Conservation (phyloP, 1,140 invertebrate genomes). For the Leptopilina clavipes region DNA sequence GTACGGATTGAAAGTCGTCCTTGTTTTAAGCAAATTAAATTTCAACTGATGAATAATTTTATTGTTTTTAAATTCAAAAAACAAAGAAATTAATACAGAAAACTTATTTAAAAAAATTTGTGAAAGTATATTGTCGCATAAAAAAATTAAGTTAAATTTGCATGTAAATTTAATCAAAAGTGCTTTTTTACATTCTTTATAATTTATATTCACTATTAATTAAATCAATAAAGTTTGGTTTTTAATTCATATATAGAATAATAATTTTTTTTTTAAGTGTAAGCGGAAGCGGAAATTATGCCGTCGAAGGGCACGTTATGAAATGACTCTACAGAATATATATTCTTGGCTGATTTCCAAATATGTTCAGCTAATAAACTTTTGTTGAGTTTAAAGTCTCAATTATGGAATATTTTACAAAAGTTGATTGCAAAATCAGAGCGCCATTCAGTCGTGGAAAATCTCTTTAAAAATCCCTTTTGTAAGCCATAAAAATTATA, state of each 20-base stretch:
- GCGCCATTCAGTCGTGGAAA: neutral
- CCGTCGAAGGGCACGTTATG: constrained; percentile 21
- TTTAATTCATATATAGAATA: neutral
- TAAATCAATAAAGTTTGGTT: neutral
- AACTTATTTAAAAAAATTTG: too few species aligned
- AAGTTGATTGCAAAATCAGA: constrained; percentile 2
- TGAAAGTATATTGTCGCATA: too few species aligned
- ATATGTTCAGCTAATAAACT: constrained; percentile 15
- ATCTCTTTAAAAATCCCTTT: neutral
- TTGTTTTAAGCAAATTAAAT: constrained; percentile 32
- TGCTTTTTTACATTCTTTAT: neutral
- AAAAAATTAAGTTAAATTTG: too few species aligned
- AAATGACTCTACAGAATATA: constrained; percentile 8
- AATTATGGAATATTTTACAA: constrained; percentile 29
- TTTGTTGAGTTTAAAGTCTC: constrained; percentile 1
- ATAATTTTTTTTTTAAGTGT: neutral
- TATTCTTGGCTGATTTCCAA: constrained; percentile 7
- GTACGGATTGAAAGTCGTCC: constrained; percentile 40
- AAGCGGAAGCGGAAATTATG: constrained; percentile 22
- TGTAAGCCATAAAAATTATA: neutral
- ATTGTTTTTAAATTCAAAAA: neutral
- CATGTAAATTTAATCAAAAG: neutral
- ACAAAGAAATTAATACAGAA: too few species aligned
- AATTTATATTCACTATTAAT: neutral
- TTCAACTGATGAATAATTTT: neutral